Percentiles rank a stretch among this genome's conserved stretches.
These are phyloP conservation scores for Hippocampus guttulatus DNA, from an alignment of 2,113 vertebrate genomes.

Conservation along the genomic window DNA sequence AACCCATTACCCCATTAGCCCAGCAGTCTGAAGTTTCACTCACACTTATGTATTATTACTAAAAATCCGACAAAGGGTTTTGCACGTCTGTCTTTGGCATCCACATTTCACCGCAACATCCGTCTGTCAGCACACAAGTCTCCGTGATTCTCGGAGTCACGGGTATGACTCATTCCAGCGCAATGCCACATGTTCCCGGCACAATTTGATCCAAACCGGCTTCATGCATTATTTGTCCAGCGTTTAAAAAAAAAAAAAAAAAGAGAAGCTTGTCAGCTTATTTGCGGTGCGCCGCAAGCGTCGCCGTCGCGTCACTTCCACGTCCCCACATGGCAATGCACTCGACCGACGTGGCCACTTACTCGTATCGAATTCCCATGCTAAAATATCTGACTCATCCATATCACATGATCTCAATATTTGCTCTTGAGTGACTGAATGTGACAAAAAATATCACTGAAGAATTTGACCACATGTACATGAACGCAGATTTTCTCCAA, in stretches of 20 bases:
- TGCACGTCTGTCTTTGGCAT: conserved; percentile 50
- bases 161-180: conserved; percentile 53
- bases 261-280: conserved; percentile 56
- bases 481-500: neutral
- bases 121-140: conserved; percentile 63
- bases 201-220: conserved; percentile 51
- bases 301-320: conserved; percentile 55
- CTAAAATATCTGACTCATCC: neutral
- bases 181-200: conserved; percentile 76
- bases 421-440: neutral
- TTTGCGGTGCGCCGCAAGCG: conserved; percentile 65
- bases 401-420: neutral
- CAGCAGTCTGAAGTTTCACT: conserved; percentile 57
- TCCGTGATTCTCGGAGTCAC: conserved; percentile 53
- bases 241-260: conserved; percentile 15
- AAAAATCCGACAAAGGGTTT: conserved; percentile 56
- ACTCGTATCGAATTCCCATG: neutral
- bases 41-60: conserved; percentile 56
- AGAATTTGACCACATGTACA: neutral
- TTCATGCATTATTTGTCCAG: conserved; percentile 47
- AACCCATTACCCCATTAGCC: conserved; percentile 52
- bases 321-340: conserved; percentile 40
- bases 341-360: conserved; percentile 39
- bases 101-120: conserved; percentile 63
- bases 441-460: neutral